A percentile compares a stretch with the other conserved stretches of the same genome.
These are phyloP conservation scores for Lerista edwardsae DNA, from an alignment of 2,797 vertebrate genomes.

Conservation along the genomic window DNA sequence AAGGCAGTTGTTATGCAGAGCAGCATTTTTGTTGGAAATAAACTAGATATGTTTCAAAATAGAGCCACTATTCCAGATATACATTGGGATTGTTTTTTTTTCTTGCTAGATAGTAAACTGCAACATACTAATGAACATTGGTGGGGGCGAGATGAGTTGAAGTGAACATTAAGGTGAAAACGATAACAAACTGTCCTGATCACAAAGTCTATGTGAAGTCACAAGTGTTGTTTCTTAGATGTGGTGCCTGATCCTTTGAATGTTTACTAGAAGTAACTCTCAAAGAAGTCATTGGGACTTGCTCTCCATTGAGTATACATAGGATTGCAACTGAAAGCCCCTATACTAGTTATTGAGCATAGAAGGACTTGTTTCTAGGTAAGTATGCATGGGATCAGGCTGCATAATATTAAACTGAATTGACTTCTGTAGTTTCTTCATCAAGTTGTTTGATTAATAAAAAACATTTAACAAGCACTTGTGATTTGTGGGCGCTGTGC, in stretches of 20 bases:
- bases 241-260: neutral
- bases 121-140: slow-evolving; percentile 1
- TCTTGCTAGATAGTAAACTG: neutral
- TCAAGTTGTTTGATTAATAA: slow-evolving; percentile 3
- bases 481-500: neutral
- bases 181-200: neutral
- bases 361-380: neutral
- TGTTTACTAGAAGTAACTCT: neutral
- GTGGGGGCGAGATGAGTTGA: neutral
- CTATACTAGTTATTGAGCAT: neutral
- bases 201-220: neutral
- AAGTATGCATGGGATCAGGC: neutral
- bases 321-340: neutral
- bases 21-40: neutral
- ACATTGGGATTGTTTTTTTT: neutral
- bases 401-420: neutral
- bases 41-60: neutral
- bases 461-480: neutral
- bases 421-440: neutral
- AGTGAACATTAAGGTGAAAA: neutral
- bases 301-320: neutral
- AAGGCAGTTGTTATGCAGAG: neutral
- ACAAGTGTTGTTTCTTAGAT: neutral
- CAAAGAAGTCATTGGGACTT: neutral
- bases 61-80: neutral